Percentiles rank a stretch among this genome's conserved stretches.
These are phyloP conservation scores for Macroramphosus scolopax DNA, from an alignment of 2,797 vertebrate genomes.

Conservation along the genomic window DNA sequence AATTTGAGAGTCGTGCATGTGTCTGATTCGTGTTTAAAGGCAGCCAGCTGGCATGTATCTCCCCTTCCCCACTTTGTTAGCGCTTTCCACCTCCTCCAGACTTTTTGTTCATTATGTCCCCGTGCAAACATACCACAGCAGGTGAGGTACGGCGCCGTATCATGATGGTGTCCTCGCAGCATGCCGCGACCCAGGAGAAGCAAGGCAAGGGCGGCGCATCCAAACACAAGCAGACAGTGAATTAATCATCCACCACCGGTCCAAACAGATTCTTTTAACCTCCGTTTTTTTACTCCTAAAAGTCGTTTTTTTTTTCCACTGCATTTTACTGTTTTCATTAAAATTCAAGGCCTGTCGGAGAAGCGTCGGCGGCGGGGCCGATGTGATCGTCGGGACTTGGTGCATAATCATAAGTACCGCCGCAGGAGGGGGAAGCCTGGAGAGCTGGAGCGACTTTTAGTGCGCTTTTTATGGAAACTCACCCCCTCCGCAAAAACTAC, in stretches of 20 bases:
- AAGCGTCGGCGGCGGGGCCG: conserved; percentile 21
- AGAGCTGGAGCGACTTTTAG: conserved; percentile 19
- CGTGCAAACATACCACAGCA: conserved; percentile 36
- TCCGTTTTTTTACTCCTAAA: conserved; percentile 28
- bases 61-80: conserved; percentile 34
- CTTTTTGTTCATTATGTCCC: conserved; percentile 25
- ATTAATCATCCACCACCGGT: conserved; percentile 40
- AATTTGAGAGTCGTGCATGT: no score
- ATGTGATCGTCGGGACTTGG: conserved; percentile 28
- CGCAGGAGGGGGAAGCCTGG: conserved; percentile 27
- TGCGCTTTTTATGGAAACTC: conserved; percentile 1
- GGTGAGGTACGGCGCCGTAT: conserved; percentile 10
- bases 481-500: neutral
- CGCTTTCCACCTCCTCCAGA: neutral
- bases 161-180: conserved; percentile 22
- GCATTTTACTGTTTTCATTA: conserved; percentile 47
- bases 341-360: conserved; percentile 38
- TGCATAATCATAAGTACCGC: conserved; percentile 46
- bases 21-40: no score
- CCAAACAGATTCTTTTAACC: conserved; percentile 15
- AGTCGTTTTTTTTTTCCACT: conserved; percentile 3
- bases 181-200: neutral
- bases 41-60: conserved; percentile 65
- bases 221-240: conserved; percentile 32
- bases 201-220: conserved; percentile 1